Evolutionary conservation across 2,113 vertebrate genomes (phyloP).

Genomic region (Theristicus caerulescens): DNA sequence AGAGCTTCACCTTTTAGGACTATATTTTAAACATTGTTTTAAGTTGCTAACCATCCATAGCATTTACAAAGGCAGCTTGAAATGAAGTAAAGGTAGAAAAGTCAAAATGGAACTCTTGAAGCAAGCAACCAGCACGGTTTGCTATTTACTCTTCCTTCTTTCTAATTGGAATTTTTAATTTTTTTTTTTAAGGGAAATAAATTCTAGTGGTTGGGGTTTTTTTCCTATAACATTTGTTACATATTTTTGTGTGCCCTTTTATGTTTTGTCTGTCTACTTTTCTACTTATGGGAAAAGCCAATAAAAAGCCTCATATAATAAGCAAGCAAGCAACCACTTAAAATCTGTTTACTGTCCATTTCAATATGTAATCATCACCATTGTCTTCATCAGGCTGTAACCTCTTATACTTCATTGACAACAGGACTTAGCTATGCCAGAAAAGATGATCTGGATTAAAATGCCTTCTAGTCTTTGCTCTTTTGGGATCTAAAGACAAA

Average conservation of each 20-base stretch:
- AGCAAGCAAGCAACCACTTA: not conserved
- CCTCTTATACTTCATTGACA: not conserved
- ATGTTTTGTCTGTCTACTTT: not conserved
- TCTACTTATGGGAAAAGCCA: not conserved
- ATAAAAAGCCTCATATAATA: not conserved
- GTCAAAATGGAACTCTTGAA: not conserved
- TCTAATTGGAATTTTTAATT: not conserved
- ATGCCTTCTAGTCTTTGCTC: not conserved
- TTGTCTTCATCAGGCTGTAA: not conserved
- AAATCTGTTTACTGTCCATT: not conserved
- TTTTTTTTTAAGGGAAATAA: not conserved
- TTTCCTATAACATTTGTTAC: fast-evolving
- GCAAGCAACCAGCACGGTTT: not conserved
- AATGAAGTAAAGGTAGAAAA: not conserved
- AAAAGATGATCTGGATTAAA: not conserved
- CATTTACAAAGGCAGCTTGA: not conserved
- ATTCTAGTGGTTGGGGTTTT: not conserved
- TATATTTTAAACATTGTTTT: not conserved
- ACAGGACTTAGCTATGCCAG: not conserved
- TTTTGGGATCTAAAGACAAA: not conserved
- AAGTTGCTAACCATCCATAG: not conserved
- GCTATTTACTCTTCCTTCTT: not conserved
- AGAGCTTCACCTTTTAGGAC: not conserved
- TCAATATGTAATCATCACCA: not conserved
- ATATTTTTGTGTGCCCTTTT: not conserved